Conservation (phyloP, 2,113 vertebrate species). For the Acanthochromis polyacanthus region DNA sequence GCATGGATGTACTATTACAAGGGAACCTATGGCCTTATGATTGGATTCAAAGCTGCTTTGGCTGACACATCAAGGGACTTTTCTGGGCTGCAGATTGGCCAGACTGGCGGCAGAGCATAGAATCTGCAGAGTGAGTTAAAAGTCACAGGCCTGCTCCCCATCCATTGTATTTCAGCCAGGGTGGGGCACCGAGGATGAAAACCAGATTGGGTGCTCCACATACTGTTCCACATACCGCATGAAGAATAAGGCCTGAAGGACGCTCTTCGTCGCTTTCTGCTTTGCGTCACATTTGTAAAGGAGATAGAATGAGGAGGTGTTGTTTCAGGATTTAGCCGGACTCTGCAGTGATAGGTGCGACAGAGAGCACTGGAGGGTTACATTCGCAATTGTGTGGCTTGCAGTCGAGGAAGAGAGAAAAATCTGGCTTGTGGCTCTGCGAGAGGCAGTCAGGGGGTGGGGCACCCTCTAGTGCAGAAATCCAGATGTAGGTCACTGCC, state of each 20-base stretch:
- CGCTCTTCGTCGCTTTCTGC: constrained; percentile 31
- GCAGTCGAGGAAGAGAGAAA: constrained; percentile 36
- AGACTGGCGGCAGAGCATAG: constrained; percentile 78
- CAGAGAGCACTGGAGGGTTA: constrained; percentile 44
- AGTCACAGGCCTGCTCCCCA: constrained; percentile 80
- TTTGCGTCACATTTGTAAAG: constrained; percentile 50
- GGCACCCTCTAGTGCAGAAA: constrained; percentile 78
- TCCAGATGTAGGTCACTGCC: constrained; percentile 87
- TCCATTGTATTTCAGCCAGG: constrained; percentile 80
- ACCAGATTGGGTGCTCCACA: constrained; percentile 73
- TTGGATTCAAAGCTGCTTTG: constrained; percentile 84
- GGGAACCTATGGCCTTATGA: constrained; percentile 81
- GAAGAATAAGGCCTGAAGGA: constrained; percentile 51
- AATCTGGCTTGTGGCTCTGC: constrained; percentile 65
- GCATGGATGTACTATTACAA: constrained; percentile 82
- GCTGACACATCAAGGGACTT: constrained; percentile 80
- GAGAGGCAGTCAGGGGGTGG: constrained; percentile 68
- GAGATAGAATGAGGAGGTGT: constrained; percentile 51
- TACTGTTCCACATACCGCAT: constrained; percentile 57
- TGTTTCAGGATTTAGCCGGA: constrained; percentile 54
- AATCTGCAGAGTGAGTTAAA: constrained; percentile 83
- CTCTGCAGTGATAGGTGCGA: constrained; percentile 58
- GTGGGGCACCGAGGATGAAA: constrained; percentile 78
- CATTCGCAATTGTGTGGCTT: constrained; percentile 33
- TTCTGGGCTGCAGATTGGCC: constrained; percentile 75